Evolutionary conservation across 2,113 vertebrate species (phyloP).

Genomic region (Myrmecobius fasciatus): DNA sequence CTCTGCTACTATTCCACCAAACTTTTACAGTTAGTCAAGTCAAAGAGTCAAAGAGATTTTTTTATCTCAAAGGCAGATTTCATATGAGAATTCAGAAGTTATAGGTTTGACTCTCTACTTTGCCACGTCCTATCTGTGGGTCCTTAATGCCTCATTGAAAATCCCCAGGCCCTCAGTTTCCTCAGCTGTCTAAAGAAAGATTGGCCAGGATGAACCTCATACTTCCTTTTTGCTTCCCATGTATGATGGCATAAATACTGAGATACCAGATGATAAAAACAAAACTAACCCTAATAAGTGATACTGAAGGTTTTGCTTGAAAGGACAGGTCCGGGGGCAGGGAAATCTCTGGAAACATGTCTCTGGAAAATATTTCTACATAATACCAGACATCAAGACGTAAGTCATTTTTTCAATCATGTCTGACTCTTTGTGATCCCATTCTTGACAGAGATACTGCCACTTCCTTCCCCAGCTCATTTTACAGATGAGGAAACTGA

Average conservation of each 20-base stretch:
- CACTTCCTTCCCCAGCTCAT: neutral
- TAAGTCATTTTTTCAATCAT: neutral
- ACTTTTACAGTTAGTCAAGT: neutral
- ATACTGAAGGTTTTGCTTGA: neutral
- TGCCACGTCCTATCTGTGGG: neutral
- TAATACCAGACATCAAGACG: neutral
- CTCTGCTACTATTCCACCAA: neutral
- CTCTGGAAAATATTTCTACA: neutral
- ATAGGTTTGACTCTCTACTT: neutral
- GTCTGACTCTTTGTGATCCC: neutral
- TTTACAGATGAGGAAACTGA: neutral
- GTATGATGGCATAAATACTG: too few relatives aligned
- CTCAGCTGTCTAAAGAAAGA: neutral
- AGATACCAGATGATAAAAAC: neutral
- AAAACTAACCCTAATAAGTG: neutral
- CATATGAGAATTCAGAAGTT: neutral
- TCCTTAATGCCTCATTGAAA: neutral
- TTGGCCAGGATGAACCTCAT: neutral
- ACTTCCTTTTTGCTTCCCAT: neutral
- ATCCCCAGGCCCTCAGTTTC: neutral
- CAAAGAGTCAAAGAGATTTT: neutral
- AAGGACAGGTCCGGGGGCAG: neutral
- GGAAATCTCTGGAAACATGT: neutral
- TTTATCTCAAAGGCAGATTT: neutral
- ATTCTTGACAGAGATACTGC: neutral